These are phyloP conservation scores for Pandion haliaetus DNA, from an alignment of 2,113 vertebrate genomes.

Conservation along the genomic window DNA sequence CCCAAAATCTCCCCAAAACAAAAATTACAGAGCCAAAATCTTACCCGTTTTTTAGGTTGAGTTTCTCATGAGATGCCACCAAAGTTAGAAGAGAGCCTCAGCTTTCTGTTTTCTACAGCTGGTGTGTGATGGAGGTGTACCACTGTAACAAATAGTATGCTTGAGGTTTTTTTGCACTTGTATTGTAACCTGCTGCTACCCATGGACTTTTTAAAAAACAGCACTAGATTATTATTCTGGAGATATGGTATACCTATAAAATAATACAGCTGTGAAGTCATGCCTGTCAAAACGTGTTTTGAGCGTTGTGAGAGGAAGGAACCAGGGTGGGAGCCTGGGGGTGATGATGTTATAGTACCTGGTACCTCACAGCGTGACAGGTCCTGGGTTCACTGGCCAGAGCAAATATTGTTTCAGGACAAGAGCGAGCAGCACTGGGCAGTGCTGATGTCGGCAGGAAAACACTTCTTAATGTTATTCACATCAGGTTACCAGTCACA, in stretches of 20 bases:
- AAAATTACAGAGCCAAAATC: neutral
- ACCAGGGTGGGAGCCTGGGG: neutral
- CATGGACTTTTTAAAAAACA: neutral
- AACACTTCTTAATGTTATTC: neutral
- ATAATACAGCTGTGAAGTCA: neutral
- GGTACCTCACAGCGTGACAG: neutral
- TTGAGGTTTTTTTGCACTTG: neutral
- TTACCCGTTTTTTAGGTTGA: neutral
- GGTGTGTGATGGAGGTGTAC: neutral
- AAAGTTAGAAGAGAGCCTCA: neutral
- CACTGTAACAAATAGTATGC: neutral
- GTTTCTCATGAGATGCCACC: neutral
- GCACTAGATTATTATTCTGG: neutral
- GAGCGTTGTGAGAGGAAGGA: neutral
- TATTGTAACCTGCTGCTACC: neutral
- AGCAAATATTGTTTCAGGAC: neutral
- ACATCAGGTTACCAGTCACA: neutral
- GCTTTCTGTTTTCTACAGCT: neutral
- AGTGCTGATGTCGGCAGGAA: neutral
- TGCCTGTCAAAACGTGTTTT: neutral
- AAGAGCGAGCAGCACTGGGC: neutral
- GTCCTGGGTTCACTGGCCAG: neutral
- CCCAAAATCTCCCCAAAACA: neutral
- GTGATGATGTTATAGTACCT: neutral
- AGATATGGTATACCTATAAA: neutral